A percentile compares a stretch with the other conserved stretches of the same genome.
Conservation (phyloP, 2,888 invertebrate species). For the Clivina fossor region DNA sequence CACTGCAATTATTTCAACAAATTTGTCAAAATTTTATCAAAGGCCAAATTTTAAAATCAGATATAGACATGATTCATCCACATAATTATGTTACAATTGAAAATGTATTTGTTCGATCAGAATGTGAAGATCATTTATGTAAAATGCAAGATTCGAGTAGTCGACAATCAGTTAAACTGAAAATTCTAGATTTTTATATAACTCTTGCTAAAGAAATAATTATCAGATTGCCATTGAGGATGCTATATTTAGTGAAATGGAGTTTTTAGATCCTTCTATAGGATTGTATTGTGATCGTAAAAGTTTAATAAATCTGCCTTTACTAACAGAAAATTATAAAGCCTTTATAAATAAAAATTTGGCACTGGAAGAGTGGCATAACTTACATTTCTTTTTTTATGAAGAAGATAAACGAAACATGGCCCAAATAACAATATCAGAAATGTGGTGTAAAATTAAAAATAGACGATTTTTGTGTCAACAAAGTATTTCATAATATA, state of each 20-base stretch:
- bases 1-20: not conserved
- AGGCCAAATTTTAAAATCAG: not conserved
- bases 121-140: not conserved
- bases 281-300: not conserved
- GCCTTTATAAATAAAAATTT: not conserved
- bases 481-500: not conserved
- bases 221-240: not conserved
- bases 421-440: not conserved
- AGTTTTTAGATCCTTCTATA: not conserved
- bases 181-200: not conserved
- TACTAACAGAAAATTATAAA: not conserved
- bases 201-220: not conserved
- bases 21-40: not conserved
- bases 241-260: not conserved
- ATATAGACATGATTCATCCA: not conserved
- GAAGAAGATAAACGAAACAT: conserved; percentile 1
- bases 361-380: not conserved
- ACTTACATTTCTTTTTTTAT: not conserved
- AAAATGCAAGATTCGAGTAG: not conserved
- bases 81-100: not conserved
- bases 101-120: not conserved
- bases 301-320: not conserved
- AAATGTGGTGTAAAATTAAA: not conserved
- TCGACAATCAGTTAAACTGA: not conserved
- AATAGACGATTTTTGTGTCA: not conserved